phyloP scores from a whole-genome alignment of 2,888 invertebrate species.

The Altica lythri region DNA sequence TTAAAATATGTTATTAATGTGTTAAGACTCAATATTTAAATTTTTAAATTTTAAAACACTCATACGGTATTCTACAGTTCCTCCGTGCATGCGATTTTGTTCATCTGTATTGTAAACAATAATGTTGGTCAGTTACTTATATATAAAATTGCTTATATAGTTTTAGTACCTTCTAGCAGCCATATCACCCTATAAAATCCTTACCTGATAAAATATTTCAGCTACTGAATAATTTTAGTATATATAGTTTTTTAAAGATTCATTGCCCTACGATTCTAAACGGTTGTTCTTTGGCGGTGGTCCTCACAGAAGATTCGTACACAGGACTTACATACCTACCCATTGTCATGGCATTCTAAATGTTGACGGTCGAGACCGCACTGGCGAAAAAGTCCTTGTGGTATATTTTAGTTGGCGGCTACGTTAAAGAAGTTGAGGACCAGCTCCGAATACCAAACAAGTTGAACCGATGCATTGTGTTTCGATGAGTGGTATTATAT shows the following conservation, averaged over 20 bases:
- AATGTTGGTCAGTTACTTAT: no score
- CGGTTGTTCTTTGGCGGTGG: slow-evolving; percentile 53
- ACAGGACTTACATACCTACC: slow-evolving; percentile 45
- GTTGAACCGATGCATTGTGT: slow-evolving; percentile 3
- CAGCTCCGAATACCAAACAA: slow-evolving; percentile 7
- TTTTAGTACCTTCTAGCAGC: no score
- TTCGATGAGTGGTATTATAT: background rate
- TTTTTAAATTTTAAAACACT: no score
- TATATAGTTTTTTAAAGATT: slow-evolving; percentile 40
- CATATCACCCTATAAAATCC: no score
- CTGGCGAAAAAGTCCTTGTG: slow-evolving; percentile 33
- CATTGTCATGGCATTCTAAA: slow-evolving; percentile 51
- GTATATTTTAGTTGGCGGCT: slow-evolving; percentile 29
- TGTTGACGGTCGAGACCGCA: slow-evolving; percentile 49
- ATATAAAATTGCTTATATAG: no score
- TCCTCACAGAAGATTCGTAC: slow-evolving; percentile 51
- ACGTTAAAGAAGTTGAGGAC: slow-evolving; percentile 18
- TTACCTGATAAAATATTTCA: no score
- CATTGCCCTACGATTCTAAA: slow-evolving; percentile 48
- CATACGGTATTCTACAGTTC: no score
- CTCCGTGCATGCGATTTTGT: no score
- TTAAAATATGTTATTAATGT: no score
- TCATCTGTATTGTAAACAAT: no score
- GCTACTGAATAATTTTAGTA: slow-evolving; percentile 20
- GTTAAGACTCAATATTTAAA: no score